Percentiles rank a stretch among this genome's conserved stretches.
Evolutionary conservation across 2,888 invertebrate genomes (phyloP).

Genomic region (Watsonalla binaria): DNA sequence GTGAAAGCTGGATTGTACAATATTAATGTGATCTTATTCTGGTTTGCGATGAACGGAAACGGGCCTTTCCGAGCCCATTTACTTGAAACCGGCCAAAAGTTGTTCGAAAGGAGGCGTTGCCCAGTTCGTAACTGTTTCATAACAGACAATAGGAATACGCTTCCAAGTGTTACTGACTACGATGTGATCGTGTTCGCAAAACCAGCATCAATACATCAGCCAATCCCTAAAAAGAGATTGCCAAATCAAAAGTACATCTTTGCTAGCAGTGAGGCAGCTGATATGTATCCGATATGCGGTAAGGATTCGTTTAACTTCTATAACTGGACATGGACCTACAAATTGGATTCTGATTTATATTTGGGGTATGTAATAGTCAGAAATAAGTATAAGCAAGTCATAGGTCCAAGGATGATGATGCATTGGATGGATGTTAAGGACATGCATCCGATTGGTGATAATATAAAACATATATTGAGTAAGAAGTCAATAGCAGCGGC

Average conservation of each 20-base stretch:
- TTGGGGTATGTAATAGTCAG: constrained; percentile 43
- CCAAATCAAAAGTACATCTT: constrained; percentile 45
- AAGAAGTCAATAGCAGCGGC: constrained; percentile 4
- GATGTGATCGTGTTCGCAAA: constrained; percentile 49
- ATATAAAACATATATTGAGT: constrained; percentile 8
- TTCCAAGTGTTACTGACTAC: constrained; percentile 32
- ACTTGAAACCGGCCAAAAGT: no score
- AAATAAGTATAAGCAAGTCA: constrained; percentile 25
- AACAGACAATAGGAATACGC: constrained; percentile 29
- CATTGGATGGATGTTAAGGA: constrained; percentile 30
- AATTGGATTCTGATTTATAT: constrained; percentile 35
- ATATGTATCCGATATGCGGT: constrained; percentile 23
- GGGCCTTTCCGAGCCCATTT: no score
- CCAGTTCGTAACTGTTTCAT: constrained; percentile 44
- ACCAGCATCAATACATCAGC: constrained; percentile 24
- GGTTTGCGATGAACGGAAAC: no score
- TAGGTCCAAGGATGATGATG: constrained; percentile 36
- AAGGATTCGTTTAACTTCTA: constrained; percentile 27
- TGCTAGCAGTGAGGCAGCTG: constrained; percentile 42
- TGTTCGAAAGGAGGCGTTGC: constrained; percentile 19
- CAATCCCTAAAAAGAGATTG: constrained; percentile 31
- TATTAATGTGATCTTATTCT: no score
- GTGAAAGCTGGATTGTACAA: no score
- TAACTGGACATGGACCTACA: constrained; percentile 54
- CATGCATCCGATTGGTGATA: constrained; percentile 27